phyloP scores from a whole-genome alignment of 2,797 vertebrate species.

The Phalloptychus januarius region DNA sequence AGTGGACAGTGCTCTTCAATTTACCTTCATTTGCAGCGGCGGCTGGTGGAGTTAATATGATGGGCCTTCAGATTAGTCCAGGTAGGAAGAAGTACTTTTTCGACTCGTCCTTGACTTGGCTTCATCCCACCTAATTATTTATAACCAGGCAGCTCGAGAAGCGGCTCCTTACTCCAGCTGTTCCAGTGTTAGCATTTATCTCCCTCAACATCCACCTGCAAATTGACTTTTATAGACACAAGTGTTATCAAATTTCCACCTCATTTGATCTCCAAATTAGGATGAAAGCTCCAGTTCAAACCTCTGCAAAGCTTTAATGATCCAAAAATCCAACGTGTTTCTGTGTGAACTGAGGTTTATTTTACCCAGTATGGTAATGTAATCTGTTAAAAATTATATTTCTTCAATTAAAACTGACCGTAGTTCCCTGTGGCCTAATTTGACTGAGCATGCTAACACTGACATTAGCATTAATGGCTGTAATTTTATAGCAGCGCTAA shows the following conservation, averaged over 20 bases:
- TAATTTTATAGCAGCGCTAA: background rate
- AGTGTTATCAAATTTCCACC: background rate
- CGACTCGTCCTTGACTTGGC: background rate
- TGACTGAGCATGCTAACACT: background rate
- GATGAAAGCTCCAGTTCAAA: background rate
- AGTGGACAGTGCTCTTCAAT: background rate
- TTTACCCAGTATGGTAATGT: background rate
- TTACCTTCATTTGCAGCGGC: background rate
- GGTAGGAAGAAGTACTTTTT: constrained; percentile 2
- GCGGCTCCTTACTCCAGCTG: background rate
- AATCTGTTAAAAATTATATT: background rate
- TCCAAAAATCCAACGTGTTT: background rate
- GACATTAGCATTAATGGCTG: background rate
- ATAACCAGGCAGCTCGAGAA: background rate
- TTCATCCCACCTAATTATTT: constrained; percentile 7
- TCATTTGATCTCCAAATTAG: background rate
- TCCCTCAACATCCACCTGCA: background rate
- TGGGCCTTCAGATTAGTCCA: background rate
- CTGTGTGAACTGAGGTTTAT: background rate
- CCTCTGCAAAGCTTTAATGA: background rate
- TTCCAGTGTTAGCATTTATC: background rate
- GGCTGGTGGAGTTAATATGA: background rate
- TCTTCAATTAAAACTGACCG: background rate
- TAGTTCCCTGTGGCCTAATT: background rate
- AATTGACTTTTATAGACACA: background rate